Evolutionary conservation across 2,797 vertebrate species (phyloP), one percentile per base, ranked within the genome.

Genomic region (Dicrostonyx torquatus): DNA sequence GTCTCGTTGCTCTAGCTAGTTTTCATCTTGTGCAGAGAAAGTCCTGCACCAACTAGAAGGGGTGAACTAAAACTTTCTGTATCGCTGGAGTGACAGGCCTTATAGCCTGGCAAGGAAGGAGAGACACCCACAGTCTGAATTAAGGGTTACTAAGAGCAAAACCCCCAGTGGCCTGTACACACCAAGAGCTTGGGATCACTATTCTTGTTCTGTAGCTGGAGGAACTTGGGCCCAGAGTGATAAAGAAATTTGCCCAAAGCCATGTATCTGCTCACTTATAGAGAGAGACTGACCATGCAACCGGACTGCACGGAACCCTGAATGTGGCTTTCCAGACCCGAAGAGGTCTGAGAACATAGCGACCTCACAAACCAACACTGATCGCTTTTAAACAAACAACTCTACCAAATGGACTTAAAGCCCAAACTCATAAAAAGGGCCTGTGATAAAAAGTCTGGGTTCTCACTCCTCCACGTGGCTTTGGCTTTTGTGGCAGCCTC

Each of bases 41-140:
- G 29, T 96, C 68, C 62, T 90, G 45, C 15, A 66, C 76, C 60
- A 40, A 11, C 90, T 72, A 64, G 48, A 73, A 94, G 95, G 64
- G 62, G 89, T 48, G 78, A 79, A 85, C 7, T 31, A 68, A 91
- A 91, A 80, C 50, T 83, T 26, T 34, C 6, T 20, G 29, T 82
- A n/a, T 62, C 9, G 50, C 48, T 55, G 50, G 40, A 79, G 64
- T 20, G 8, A 55, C 3, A 20, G 34, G 31, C 76, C 11, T 66
- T 64, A 34, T 43, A 62, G 43, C 31, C 68, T 77, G 79, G 87
- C 79, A 87, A 93, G 62, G 80, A 90, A 22, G 50, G 43, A 78
- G 31, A 53, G 48, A 37, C 66, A 94, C 45, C 9, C 72, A 12
- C 15, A 20, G 37, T 31, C 2, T 14, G 60, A 55, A 37, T 45